Evolutionary conservation across 2,113 vertebrate species (phyloP).

Genomic region (Arothron firmamentum): DNA sequence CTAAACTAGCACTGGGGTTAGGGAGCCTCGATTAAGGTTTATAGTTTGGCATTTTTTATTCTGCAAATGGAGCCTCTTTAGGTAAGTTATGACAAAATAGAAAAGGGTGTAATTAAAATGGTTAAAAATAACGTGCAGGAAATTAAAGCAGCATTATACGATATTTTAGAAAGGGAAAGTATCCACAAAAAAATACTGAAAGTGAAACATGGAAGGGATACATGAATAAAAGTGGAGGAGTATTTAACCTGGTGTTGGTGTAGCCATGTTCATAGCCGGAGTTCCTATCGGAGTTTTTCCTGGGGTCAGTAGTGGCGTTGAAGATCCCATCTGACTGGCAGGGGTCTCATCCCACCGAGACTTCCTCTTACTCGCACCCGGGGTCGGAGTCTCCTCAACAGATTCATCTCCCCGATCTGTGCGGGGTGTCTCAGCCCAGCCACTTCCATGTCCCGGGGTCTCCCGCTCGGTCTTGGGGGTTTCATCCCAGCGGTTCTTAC

Average conservation of each 20-base stretch:
- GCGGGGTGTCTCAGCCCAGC: slow-evolving; percentile 96
- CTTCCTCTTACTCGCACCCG: slow-evolving; percentile 95
- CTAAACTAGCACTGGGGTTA: too few species aligned
- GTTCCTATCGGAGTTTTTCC: slow-evolving; percentile 97
- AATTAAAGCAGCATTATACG: too few species aligned
- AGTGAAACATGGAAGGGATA: not conserved
- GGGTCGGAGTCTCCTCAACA: slow-evolving; percentile 95
- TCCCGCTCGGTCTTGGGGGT: slow-evolving; percentile 98
- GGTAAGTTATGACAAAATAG: too few species aligned
- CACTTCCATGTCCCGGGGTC: slow-evolving; percentile 95
- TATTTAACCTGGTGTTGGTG: slow-evolving; percentile 87
- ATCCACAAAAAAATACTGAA: not conserved
- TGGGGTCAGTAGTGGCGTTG: slow-evolving; percentile 93
- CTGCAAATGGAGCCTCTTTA: too few species aligned
- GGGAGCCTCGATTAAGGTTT: too few species aligned
- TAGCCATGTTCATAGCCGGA: slow-evolving; percentile 98
- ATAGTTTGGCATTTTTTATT: too few species aligned
- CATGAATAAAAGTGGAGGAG: not conserved
- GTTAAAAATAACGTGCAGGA: too few species aligned
- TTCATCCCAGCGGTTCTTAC: slow-evolving; percentile 98
- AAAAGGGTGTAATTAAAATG: too few species aligned
- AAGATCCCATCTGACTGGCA: slow-evolving; percentile 96
- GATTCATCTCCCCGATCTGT: slow-evolving; percentile 96
- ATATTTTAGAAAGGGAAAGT: too few species aligned
- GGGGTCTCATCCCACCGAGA: slow-evolving; percentile 98